Base-by-base conservation (phyloP, 2,888 invertebrate genomes). In the Lysandra coridon region DNA sequence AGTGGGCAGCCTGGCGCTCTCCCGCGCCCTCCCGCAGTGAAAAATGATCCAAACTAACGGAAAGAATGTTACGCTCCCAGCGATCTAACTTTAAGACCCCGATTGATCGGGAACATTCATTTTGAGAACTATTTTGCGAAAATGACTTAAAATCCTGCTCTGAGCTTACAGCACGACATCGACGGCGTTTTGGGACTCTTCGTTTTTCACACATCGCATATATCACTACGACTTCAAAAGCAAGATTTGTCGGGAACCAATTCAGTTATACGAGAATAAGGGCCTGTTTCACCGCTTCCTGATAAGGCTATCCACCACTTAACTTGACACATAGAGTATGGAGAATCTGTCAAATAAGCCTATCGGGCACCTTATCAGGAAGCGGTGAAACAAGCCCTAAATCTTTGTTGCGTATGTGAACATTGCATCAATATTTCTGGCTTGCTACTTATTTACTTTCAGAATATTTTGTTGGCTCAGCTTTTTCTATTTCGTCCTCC, bases 21-120 rank as follows among this genome's bases (percentile, higher is more conserved):
- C 57, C 17, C 4, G 53, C 17, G 14, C 33, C 14, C 33, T 1
- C 10, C 33, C 33, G 33, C 17, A 4, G 3, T 5, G 69, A 69
- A 33, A 69, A 69, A 69, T 69, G 69, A 14, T 37, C 69, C 69
- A 14, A 37, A 14, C 33, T 37, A 69, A 17, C 33, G 69, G 69
- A 14, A 69, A 69, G 69, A 69, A 69, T 69, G 33, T 69, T 37
- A 6, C 30, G 69, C 69, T 37, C 37, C 10, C 64, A 12, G 33
- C 69, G 69, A 33, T 69, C 33, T 17, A 17, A 69, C 69, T 69
- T 69, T 69, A 33, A 69, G 7, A 33, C 69, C 69, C 33, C 33
- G 69, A 69, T 69, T 69, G 69, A 69, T 69, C 69, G 69, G 33
- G 33, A 37, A 69, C 33, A 69, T 69, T 69, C 37, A 17, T 69